phyloP scores from a whole-genome alignment of 2,113 vertebrate species.

The Amia ocellicauda region DNA sequence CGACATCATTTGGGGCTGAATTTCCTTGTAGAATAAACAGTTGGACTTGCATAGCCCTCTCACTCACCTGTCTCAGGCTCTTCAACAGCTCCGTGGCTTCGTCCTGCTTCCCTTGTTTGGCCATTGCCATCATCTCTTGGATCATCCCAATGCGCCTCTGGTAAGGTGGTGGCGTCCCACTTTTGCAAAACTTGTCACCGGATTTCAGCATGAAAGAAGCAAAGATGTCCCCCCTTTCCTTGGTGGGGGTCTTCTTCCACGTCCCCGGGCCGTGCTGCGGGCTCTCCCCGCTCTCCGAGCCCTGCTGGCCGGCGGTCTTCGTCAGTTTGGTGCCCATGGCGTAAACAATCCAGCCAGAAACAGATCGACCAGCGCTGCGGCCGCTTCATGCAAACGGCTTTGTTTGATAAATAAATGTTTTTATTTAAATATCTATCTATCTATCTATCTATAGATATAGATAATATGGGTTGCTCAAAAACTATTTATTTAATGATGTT shows the following conservation, averaged over 20 bases:
- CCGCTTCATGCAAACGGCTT: slow-evolving; percentile 11
- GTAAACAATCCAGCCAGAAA: not conserved
- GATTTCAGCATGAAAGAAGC: slow-evolving; percentile 81
- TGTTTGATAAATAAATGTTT: too few relatives aligned
- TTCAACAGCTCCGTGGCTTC: slow-evolving; percentile 73
- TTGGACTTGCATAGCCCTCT: too few relatives aligned
- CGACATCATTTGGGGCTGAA: too few relatives aligned
- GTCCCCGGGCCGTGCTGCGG: slow-evolving; percentile 54
- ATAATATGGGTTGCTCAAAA: too few relatives aligned
- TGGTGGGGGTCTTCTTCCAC: slow-evolving; percentile 68
- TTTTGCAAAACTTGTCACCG: slow-evolving; percentile 75
- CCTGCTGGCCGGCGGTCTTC: slow-evolving; percentile 75
- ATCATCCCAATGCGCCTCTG: slow-evolving; percentile 72
- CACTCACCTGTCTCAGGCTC: slow-evolving; percentile 75
- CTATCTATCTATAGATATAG: too few relatives aligned
- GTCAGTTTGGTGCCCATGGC: slow-evolving; percentile 88
- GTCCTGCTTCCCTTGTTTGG: slow-evolving; percentile 69
- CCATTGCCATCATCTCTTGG: slow-evolving; percentile 73
- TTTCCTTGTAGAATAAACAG: too few relatives aligned
- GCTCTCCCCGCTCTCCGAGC: slow-evolving; percentile 65
- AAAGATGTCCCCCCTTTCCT: slow-evolving; percentile 76
- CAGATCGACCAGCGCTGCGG: not conserved
- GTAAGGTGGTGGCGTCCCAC: slow-evolving; percentile 63
- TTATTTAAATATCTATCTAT: too few relatives aligned
- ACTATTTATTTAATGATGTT: too few relatives aligned